A percentile compares a stretch with the other conserved stretches of the same genome.
These are phyloP conservation scores for Diabrotica virgifera DNA, from an alignment of 1,140 invertebrate species.

Conservation along the genomic window DNA sequence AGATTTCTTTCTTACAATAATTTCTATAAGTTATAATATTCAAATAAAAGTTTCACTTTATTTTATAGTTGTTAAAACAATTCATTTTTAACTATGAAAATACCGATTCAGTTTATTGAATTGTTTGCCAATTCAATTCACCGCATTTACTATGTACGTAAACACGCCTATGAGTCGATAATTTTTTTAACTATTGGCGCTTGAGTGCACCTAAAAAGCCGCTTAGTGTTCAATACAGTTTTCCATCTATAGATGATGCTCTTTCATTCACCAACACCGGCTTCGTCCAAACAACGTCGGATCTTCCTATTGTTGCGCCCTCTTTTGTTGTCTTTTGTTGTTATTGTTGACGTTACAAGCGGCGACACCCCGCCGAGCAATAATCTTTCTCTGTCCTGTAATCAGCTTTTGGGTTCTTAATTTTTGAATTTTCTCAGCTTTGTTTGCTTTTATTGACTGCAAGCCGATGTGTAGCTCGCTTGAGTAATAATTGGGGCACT, in stretches of 20 bases:
- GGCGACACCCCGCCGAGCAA: constrained; percentile 41
- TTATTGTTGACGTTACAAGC: constrained; percentile 36
- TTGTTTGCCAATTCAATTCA: no score
- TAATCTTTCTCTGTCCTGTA: constrained; percentile 37
- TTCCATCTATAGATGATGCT: constrained; percentile 16
- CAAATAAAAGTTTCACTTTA: no score
- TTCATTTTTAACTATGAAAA: no score
- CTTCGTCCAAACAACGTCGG: constrained; percentile 23
- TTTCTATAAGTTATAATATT: no score
- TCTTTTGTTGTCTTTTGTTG: constrained; percentile 32
- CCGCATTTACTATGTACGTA: not conserved
- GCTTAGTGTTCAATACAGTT: not conserved
- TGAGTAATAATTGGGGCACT: no score
- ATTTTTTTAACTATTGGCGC: constrained; percentile 9
- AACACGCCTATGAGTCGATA: not conserved
- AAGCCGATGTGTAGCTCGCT: no score
- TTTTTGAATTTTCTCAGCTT: constrained; percentile 21
- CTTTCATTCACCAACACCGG: constrained; percentile 4
- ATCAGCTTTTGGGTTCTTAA: constrained; percentile 35
- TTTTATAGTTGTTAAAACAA: no score
- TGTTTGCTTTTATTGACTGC: constrained; percentile 1
- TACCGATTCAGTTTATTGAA: no score
- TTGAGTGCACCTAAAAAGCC: constrained; percentile 16
- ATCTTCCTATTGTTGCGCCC: constrained; percentile 34
- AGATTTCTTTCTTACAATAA: no score